These are phyloP conservation scores for Mesocricetus auratus DNA, from an alignment of 2,113 vertebrate genomes.

Conservation along the genomic window DNA sequence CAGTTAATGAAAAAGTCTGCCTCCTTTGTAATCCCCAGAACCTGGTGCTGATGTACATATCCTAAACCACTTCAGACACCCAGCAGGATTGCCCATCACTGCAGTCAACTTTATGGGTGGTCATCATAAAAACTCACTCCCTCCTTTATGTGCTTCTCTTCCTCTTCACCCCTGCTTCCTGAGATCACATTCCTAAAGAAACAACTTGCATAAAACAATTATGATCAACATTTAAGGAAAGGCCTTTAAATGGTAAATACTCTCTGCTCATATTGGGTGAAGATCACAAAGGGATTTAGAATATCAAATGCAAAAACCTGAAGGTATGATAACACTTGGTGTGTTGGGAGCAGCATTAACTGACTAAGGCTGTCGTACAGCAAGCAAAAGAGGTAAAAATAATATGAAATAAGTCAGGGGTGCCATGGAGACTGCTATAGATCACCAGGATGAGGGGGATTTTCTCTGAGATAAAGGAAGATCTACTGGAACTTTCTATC, in stretches of 20 bases:
- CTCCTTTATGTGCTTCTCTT: background rate
- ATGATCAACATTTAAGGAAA: constrained; percentile 33
- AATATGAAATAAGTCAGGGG: constrained; percentile 25
- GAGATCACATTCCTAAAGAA: constrained; percentile 40
- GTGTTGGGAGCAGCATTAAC: background rate
- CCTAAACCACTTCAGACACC: background rate
- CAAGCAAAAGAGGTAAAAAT: background rate
- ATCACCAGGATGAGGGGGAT: background rate
- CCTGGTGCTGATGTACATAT: background rate
- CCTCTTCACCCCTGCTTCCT: background rate
- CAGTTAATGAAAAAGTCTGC: constrained; percentile 38
- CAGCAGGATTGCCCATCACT: background rate
- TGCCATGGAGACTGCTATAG: background rate
- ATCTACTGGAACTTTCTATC: background rate
- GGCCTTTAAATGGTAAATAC: background rate
- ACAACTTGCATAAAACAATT: background rate
- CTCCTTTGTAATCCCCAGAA: constrained; percentile 15
- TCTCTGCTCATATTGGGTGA: background rate
- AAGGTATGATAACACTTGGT: background rate
- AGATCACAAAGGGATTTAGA: background rate
- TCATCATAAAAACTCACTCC: background rate
- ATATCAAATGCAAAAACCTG: background rate
- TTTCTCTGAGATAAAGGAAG: constrained; percentile 4
- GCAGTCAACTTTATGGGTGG: background rate
- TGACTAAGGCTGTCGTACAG: background rate